phyloP scores from a whole-genome alignment of 2,113 vertebrate species.

The Lipotes vexillifer region DNA sequence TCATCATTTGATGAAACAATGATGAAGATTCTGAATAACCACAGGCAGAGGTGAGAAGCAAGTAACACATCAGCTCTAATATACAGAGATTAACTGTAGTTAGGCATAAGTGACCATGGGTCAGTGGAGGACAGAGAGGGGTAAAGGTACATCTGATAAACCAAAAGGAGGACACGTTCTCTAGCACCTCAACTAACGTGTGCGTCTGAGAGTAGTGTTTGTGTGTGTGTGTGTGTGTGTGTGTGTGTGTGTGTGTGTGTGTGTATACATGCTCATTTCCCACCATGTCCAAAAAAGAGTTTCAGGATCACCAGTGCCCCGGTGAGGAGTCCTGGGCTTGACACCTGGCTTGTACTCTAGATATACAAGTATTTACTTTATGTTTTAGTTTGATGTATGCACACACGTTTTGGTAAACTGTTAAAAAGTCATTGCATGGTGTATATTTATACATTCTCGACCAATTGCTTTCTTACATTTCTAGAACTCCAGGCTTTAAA shows the following conservation, averaged over 20 bases:
- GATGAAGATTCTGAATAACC: background rate
- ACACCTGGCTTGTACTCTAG: background rate
- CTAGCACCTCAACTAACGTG: background rate
- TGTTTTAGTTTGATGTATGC: background rate
- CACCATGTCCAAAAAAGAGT: background rate
- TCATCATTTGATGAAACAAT: background rate
- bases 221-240: background rate
- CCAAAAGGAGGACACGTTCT: background rate
- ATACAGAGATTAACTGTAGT: background rate
- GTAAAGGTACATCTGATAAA: background rate
- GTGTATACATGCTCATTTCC: background rate
- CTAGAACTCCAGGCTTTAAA: background rate
- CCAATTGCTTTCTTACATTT: background rate
- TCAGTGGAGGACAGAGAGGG: background rate
- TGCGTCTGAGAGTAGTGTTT: no score
- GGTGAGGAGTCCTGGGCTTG: background rate
- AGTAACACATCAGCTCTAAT: background rate
- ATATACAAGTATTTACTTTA: background rate
- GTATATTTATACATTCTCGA: background rate
- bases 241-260: background rate
- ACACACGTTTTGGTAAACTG: background rate
- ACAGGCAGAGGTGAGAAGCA: background rate
- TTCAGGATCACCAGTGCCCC: background rate
- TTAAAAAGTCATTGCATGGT: background rate
- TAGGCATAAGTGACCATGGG: background rate